Evolutionary conservation across 2,888 invertebrate genomes (phyloP).

Genomic region (Dolomedes plantarius): DNA sequence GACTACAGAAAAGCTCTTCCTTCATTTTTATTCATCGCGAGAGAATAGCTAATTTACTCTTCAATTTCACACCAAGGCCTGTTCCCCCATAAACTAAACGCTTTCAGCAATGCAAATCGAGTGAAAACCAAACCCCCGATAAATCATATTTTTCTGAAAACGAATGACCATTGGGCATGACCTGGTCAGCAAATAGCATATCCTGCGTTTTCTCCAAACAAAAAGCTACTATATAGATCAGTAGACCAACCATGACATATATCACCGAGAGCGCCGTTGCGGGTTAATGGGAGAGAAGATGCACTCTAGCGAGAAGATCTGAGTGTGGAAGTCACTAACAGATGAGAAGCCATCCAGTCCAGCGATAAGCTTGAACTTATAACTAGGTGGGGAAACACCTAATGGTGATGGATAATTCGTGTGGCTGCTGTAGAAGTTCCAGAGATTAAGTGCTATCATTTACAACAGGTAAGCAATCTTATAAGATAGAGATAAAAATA

Average conservation of each 20-base stretch:
- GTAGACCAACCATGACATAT: conserved; percentile 54
- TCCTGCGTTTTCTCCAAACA: neutral
- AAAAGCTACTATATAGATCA: conserved; percentile 47
- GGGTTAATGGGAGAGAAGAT: conserved; percentile 18
- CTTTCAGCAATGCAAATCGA: neutral
- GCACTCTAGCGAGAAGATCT: neutral
- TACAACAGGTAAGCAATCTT: too few species aligned
- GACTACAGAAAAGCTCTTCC: too few species aligned
- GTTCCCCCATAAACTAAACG: neutral
- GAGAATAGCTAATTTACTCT: too few species aligned
- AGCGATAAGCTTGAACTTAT: neutral
- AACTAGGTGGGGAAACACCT: neutral
- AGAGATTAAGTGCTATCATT: neutral
- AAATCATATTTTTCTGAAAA: neutral
- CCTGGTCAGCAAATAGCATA: conserved; percentile 1
- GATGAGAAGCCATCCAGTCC: neutral
- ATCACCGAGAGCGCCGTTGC: conserved; percentile 6
- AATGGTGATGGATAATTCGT: conserved; percentile 7
- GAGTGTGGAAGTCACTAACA: neutral
- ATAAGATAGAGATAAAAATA: too few species aligned
- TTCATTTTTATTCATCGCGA: too few species aligned
- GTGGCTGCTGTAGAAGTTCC: neutral
- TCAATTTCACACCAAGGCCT: too few species aligned
- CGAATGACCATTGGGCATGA: neutral
- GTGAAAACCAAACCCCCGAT: neutral